These are phyloP conservation scores for Rhodeus uyekii DNA, from an alignment of 2,797 vertebrate genomes.

Conservation along the genomic window DNA sequence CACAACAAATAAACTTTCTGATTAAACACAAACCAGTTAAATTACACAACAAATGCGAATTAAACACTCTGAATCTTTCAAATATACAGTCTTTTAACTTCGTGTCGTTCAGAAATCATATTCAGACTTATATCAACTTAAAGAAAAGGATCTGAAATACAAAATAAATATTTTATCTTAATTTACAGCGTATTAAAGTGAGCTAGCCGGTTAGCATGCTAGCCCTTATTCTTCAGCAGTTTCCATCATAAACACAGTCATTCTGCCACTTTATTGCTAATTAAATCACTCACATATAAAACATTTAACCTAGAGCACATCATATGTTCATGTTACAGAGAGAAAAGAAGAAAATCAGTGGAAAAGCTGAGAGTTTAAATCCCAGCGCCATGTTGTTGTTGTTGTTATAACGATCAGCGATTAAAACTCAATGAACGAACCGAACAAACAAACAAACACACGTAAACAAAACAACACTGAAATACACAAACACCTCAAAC, in stretches of 20 bases:
- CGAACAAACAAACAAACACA: conserved; percentile 10
- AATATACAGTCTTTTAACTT: neutral
- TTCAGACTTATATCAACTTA: neutral
- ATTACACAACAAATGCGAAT: too few relatives aligned
- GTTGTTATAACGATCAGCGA: conserved; percentile 38
- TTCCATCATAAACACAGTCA: neutral
- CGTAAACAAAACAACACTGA: conserved; percentile 4
- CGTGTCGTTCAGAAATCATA: neutral
- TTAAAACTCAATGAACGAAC: neutral
- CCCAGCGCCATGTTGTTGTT: conserved; percentile 60
- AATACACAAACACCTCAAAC: conserved; percentile 52
- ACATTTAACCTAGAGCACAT: neutral
- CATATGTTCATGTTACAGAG: too few relatives aligned
- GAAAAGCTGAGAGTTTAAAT: conserved; percentile 20
- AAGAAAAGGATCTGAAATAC: neutral
- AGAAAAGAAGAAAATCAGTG: neutral
- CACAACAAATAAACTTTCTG: neutral
- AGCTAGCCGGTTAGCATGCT: conserved; percentile 25
- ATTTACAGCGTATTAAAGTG: neutral
- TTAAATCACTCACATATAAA: neutral
- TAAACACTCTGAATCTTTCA: neutral
- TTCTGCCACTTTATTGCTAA: too few relatives aligned
- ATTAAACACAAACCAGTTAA: neutral
- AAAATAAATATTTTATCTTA: neutral
- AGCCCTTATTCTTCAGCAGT: neutral